Base-by-base conservation (phyloP, 1,140 invertebrate genomes). In the Pachypeltis micranthus region DNA sequence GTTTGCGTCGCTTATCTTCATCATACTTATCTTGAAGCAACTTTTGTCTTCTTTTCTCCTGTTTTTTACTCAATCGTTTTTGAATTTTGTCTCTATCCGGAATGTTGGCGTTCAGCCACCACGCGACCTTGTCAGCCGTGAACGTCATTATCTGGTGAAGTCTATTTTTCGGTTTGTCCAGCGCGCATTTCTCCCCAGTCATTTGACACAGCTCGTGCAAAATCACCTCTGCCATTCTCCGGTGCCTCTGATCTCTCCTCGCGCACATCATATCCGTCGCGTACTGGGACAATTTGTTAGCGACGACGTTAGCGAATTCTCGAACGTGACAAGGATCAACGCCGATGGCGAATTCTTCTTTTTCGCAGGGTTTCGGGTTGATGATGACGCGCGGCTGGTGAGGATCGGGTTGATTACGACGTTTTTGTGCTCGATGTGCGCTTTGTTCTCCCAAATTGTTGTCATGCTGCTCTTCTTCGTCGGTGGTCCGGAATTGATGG, bases 271-370 rank as follows among this genome's bases (percentile, higher is more conserved):
- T 63, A 1, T 19, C 28, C 1, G 60, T 59, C 31, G 63, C 62
- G 58, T 66, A 66, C 29, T 66, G 55, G 14, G 61, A 44, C n/a
- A 66, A 51, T 26, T 62, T 66, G 44, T 34, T 47, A 44, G 65
- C 16, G 21, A 63, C 44, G n/a, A 63, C 27, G 59, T 57, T 62
- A 16, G 56, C 28, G 28, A 66, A 66, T 47, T 66, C 55, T 54
- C 56, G 59, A 0, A 63, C 24, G 56, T 61, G 62, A 31, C 58
- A 47, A 14, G 27, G 25, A 29, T 61, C 34, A 23, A 62, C 34
- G n/a, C 57, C 39, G 0, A 63, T 34, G 4, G 58, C 51, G 26
- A 21, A n/a, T 25, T 61, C 57, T 4, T 26, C 34, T 21, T 21
- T 51, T 10, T 21, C 7, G 19, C 47, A 51, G 7, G 19, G 47